These are phyloP conservation scores for Oscheius sp. DNA, from an alignment of 2,888 invertebrate genomes.

Conservation along the genomic window DNA sequence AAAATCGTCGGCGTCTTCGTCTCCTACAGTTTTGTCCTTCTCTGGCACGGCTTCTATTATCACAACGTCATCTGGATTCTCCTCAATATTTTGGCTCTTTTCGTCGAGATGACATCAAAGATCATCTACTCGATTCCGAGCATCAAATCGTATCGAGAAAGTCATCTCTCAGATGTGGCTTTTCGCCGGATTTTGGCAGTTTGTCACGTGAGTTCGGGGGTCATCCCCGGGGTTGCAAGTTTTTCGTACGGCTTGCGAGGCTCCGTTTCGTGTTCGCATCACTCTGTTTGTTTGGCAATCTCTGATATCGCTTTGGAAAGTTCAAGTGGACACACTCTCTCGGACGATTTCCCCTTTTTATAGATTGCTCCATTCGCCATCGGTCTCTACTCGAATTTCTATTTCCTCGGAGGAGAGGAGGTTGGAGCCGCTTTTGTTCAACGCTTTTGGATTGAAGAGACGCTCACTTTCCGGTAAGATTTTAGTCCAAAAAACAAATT, in stretches of 20 bases:
- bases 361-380: constrained; percentile 69
- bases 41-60: constrained; percentile 73
- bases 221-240: not conserved
- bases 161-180: constrained; percentile 56
- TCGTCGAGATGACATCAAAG: constrained; percentile 69
- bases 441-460: constrained; percentile 68
- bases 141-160: constrained; percentile 56
- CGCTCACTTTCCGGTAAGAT: constrained; percentile 56
- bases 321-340: constrained; percentile 17
- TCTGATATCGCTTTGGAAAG: constrained; percentile 21
- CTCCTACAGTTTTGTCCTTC: constrained; percentile 72
- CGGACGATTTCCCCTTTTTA: not conserved
- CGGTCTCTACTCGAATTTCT: constrained; percentile 70
- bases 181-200: constrained; percentile 66
- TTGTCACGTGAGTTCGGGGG: constrained; percentile 35
- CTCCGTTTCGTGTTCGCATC: constrained; percentile 24
- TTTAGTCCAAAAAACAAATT: not conserved
- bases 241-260: constrained; percentile 3
- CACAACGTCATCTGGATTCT: constrained; percentile 72
- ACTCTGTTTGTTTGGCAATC: constrained; percentile 23
- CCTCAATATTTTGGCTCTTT: constrained; percentile 72
- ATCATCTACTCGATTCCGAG: constrained; percentile 58
- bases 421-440: constrained; percentile 69
- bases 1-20: constrained; percentile 71
- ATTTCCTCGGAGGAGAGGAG: constrained; percentile 67